These are phyloP conservation scores for Chloroceryle amazona DNA, from an alignment of 2,797 vertebrate genomes.

Conservation along the genomic window DNA sequence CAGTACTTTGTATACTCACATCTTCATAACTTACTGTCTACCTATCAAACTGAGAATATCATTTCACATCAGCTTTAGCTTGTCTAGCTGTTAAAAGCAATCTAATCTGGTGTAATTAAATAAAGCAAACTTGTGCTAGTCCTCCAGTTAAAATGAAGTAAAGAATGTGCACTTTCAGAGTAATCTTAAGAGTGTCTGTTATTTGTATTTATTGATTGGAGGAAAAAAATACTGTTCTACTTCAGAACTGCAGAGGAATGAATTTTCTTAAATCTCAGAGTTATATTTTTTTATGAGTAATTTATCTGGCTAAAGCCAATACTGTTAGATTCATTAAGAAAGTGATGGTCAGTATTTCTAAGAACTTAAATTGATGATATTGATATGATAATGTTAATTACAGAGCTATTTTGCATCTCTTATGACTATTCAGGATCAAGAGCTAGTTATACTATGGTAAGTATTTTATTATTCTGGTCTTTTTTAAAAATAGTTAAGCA, in stretches of 20 bases:
- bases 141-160: constrained; percentile 57
- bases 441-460: not conserved
- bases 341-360: not conserved
- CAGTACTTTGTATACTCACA: constrained; percentile 15
- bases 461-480: not conserved
- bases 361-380: constrained; percentile 17
- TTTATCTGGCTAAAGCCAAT: constrained; percentile 10
- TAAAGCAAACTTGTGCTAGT: constrained; percentile 32
- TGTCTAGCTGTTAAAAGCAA: constrained; percentile 24
- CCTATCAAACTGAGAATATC: constrained; percentile 43
- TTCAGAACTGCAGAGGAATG: constrained; percentile 47
- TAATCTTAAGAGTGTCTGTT: constrained; percentile 56
- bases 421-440: not conserved
- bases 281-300: constrained; percentile 23
- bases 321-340: constrained; percentile 9
- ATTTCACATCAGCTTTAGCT: constrained; percentile 49
- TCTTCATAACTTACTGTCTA: constrained; percentile 58
- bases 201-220: constrained; percentile 71
- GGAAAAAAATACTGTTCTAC: constrained; percentile 53
- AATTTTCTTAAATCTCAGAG: constrained; percentile 3
- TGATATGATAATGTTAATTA: constrained; percentile 31
- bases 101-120: constrained; percentile 59
- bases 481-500: not conserved
- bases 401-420: not conserved
- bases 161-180: constrained; percentile 33